Evolutionary conservation across 2,888 invertebrate species (phyloP).

Genomic region (Beris morrisii): DNA sequence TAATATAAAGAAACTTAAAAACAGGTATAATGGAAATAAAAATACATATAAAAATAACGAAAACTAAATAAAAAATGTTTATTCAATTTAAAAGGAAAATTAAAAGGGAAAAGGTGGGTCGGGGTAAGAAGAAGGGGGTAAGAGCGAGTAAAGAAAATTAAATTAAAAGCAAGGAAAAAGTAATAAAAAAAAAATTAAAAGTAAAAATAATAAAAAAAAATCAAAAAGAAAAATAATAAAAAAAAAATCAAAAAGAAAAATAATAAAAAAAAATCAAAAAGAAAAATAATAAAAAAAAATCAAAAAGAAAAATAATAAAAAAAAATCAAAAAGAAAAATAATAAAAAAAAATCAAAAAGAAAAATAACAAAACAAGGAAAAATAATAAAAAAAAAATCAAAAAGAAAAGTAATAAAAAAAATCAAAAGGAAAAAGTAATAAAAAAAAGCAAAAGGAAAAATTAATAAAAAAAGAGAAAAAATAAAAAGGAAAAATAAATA

Average conservation of each 20-base stretch:
- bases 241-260: neutral
- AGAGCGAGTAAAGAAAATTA: neutral
- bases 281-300: neutral
- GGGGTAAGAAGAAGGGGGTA: neutral
- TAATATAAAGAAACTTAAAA: too few relatives aligned
- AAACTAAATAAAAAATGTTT: too few relatives aligned
- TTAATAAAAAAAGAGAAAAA: neutral
- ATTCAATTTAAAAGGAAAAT: too few relatives aligned
- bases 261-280: too few relatives aligned
- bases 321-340: neutral
- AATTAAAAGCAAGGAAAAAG: neutral
- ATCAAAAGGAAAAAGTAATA: neutral
- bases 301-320: neutral
- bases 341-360: conserved; percentile 7
- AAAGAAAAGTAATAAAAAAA: neutral
- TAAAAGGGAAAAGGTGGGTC: too few relatives aligned
- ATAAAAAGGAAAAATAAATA: neutral
- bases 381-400: neutral
- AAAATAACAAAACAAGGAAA: conserved; percentile 2
- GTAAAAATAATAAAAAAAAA: neutral
- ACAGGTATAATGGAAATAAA: too few relatives aligned
- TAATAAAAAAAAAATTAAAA: neutral
- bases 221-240: too few relatives aligned
- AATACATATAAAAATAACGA: too few relatives aligned
- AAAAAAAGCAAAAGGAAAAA: neutral